Conservation (phyloP, 37 sponge, comb jelly and placozoan genomes). For the Haliclona indistincta region DNA sequence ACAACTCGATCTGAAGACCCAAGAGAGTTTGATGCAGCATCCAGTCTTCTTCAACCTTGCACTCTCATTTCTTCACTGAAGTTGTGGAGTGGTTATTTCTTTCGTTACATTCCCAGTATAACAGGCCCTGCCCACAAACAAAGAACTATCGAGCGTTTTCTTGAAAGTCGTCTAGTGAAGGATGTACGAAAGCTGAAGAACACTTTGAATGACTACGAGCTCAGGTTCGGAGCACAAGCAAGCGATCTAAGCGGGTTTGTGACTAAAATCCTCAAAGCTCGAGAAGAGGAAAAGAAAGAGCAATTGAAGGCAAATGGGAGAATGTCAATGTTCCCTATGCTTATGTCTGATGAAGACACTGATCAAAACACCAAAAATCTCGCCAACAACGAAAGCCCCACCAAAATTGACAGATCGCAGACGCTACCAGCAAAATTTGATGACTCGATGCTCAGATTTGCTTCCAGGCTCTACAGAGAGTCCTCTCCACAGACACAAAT, state of each 20-base stretch:
- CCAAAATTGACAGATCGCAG: background rate
- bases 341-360: background rate
- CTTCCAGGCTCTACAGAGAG: background rate
- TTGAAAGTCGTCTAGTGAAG: conserved; percentile 55
- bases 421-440: conserved; percentile 10
- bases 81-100: conserved; percentile 67
- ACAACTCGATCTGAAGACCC: background rate
- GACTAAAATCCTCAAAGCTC: conserved; percentile 18
- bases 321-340: background rate
- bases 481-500: background rate
- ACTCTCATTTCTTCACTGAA: conserved; percentile 46
- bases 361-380: background rate
- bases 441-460: background rate
- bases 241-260: conserved; percentile 46
- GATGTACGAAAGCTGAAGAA: conserved; percentile 71
- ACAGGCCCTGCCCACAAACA: conserved; percentile 3
- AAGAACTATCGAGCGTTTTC: conserved; percentile 2
- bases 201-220: conserved; percentile 63
- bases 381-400: background rate
- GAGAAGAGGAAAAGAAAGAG: conserved; percentile 19
- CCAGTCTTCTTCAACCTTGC: conserved; percentile 43
- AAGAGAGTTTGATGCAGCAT: background rate
- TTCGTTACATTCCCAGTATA: conserved; percentile 46
- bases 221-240: conserved; percentile 32
- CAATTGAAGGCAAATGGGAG: background rate